A percentile compares a stretch with the other conserved stretches of the same genome.
phyloP scores from a whole-genome alignment of 2,113 vertebrate species.

The Protobothrops flavoviridis region DNA sequence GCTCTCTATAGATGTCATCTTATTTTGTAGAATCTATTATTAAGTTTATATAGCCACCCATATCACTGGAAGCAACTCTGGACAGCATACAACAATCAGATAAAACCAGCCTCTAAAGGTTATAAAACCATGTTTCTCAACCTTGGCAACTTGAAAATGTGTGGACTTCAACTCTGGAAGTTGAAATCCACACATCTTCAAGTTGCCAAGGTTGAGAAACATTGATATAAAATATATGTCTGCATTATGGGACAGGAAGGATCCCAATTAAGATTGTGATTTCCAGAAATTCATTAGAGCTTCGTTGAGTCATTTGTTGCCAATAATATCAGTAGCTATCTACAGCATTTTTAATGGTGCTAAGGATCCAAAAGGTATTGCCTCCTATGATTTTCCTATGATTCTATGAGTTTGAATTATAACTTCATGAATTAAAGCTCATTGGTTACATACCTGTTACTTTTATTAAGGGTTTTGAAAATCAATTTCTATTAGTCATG shows the following conservation, averaged over 20 bases:
- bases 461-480: not conserved
- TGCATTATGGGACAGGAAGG: not conserved
- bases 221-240: too few species aligned
- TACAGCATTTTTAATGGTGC: not conserved
- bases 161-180: too few species aligned
- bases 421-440: slow-evolving; percentile 27
- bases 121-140: too few species aligned
- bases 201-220: too few species aligned
- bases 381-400: not conserved
- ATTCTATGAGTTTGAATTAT: slow-evolving; percentile 24
- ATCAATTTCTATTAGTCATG: not conserved
- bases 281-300: not conserved
- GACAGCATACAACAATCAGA: not conserved
- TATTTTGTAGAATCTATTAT: not conserved
- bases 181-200: too few species aligned
- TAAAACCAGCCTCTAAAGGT: not conserved
- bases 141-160: too few species aligned
- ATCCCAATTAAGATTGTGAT: not conserved
- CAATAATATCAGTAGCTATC: slow-evolving; percentile 9
- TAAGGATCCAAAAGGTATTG: slow-evolving; percentile 32
- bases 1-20: not conserved
- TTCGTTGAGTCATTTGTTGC: not conserved
- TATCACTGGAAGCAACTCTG: not conserved
- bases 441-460: slow-evolving; percentile 15
- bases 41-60: not conserved